phyloP scores from a whole-genome alignment of 2,888 invertebrate genomes.

The Asteroscopus sphinx region DNA sequence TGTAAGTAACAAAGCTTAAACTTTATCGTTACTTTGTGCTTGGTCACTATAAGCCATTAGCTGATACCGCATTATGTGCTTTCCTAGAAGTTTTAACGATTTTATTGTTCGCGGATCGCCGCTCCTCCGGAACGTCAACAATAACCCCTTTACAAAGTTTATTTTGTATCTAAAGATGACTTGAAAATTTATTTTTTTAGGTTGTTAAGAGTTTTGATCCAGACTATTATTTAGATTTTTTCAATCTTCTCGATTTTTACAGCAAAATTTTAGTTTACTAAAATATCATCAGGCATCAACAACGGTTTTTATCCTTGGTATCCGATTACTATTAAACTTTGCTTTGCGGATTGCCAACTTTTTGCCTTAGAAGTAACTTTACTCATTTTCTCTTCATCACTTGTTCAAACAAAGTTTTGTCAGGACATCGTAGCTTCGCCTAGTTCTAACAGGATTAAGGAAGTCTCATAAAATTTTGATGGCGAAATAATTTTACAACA shows the following conservation, averaged over 20 bases:
- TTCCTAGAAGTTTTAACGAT: constrained; percentile 75
- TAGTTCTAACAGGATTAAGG: constrained; percentile 80
- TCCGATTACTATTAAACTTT: constrained; percentile 79
- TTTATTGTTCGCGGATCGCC: constrained; percentile 76
- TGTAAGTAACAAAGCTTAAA: constrained; percentile 74
- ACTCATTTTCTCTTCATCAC: constrained; percentile 84
- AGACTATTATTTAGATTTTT: constrained; percentile 43
- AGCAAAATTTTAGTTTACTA: no score
- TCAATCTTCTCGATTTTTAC: neutral
- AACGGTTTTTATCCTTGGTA: constrained; percentile 61
- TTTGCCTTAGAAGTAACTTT: constrained; percentile 80
- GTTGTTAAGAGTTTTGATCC: constrained; percentile 42
- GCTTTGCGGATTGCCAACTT: constrained; percentile 74
- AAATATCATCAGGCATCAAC: constrained; percentile 24
- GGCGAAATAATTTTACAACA: constrained; percentile 68
- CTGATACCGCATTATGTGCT: constrained; percentile 72
- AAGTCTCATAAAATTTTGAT: constrained; percentile 78
- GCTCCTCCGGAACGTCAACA: constrained; percentile 67
- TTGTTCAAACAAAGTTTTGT: constrained; percentile 81
- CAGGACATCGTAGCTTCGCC: constrained; percentile 71
- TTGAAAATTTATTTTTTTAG: constrained; percentile 39
- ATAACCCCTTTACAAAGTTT: constrained; percentile 66
- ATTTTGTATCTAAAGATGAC: constrained; percentile 36
- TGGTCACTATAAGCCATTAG: constrained; percentile 82
- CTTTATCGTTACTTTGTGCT: constrained; percentile 75